These are phyloP conservation scores for Etheostoma perlongum DNA, from an alignment of 2,797 vertebrate species.

Conservation along the genomic window DNA sequence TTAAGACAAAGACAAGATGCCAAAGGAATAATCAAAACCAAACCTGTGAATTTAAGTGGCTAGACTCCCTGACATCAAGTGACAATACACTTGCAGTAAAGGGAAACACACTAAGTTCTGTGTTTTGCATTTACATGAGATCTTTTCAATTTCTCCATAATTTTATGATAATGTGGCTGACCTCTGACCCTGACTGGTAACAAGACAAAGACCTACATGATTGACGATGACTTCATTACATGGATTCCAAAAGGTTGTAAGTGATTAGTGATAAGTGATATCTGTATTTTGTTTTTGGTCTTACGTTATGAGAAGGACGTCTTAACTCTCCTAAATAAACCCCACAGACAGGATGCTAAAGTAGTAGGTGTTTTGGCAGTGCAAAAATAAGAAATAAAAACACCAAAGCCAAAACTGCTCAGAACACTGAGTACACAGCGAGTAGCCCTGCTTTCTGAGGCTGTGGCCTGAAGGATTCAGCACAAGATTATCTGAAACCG, in stretches of 20 bases:
- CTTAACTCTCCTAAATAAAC: not conserved
- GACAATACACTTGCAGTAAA: slow-evolving; percentile 6
- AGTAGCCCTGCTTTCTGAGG: slow-evolving; percentile 21
- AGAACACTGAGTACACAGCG: not conserved
- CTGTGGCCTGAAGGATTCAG: slow-evolving; percentile 34
- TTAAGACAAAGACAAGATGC: slow-evolving; percentile 25
- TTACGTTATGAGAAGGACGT: not conserved
- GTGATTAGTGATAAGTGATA: not conserved
- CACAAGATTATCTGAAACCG: slow-evolving; percentile 54
- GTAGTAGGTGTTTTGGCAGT: slow-evolving; percentile 1
- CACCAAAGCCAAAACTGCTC: slow-evolving; percentile 8
- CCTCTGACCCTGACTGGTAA: slow-evolving; percentile 22
- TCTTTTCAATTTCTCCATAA: slow-evolving; percentile 20
- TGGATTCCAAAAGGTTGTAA: not conserved
- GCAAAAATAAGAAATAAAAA: slow-evolving; percentile 7
- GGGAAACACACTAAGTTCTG: slow-evolving; percentile 19
- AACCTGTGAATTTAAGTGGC: slow-evolving; percentile 17
- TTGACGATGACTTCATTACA: slow-evolving; percentile 1
- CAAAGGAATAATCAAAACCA: slow-evolving; percentile 23
- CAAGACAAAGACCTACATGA: slow-evolving; percentile 3
- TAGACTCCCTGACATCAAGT: slow-evolving; percentile 13
- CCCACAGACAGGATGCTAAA: not conserved
- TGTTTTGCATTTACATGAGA: slow-evolving; percentile 12
- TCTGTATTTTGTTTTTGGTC: not conserved
- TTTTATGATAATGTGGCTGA: slow-evolving; percentile 18